Percentiles rank a stretch among this genome's conserved stretches.
phyloP scores from a whole-genome alignment of 2,797 vertebrate genomes.

The Cygnus olor region DNA sequence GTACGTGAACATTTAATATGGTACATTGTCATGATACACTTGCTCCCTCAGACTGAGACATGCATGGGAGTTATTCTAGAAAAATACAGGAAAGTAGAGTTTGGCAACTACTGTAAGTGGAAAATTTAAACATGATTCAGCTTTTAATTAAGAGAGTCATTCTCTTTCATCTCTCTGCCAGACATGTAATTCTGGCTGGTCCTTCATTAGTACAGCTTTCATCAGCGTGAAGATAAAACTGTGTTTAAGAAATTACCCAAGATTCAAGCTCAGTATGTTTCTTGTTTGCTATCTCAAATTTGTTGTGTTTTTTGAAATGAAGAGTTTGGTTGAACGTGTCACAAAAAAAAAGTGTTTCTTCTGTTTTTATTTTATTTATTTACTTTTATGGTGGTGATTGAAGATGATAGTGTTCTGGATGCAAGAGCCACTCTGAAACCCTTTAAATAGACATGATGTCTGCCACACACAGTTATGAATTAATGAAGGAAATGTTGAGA shows the following conservation, averaged over 20 bases:
- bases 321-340: not conserved
- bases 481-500: not conserved
- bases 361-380: not conserved
- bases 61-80: not conserved
- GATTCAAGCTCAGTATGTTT: not conserved
- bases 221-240: conserved; percentile 48
- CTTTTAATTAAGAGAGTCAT: conserved; percentile 55
- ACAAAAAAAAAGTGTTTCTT: not conserved
- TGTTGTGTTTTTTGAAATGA: not conserved
- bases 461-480: not conserved
- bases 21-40: not conserved
- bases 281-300: conserved; percentile 33
- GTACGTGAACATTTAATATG: not conserved
- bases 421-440: not conserved
- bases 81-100: conserved; percentile 14
- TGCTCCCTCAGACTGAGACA: not conserved
- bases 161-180: conserved; percentile 47
- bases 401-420: not conserved
- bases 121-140: conserved; percentile 45
- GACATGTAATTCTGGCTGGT: conserved; percentile 54
- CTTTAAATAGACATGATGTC: not conserved
- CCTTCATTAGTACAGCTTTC: conserved; percentile 67
- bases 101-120: conserved; percentile 34
- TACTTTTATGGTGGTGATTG: not conserved
- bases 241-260: conserved; percentile 62